These are phyloP conservation scores for Miichthys miiuy DNA, from an alignment of 2,797 vertebrate genomes.

Conservation along the genomic window DNA sequence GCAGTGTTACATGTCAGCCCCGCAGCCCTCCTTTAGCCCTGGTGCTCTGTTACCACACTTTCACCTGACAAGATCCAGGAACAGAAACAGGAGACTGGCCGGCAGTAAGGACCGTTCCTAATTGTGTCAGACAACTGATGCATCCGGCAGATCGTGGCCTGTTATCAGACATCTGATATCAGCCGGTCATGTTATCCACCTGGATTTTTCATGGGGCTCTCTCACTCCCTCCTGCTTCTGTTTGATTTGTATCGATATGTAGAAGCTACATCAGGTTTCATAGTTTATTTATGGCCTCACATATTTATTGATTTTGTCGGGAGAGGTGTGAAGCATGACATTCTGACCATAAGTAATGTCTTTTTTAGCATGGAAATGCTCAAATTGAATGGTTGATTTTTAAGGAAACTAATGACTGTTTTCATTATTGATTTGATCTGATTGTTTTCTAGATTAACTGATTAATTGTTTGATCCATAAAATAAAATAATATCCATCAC, in stretches of 20 bases:
- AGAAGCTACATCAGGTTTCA: background rate
- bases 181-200: conserved; percentile 6
- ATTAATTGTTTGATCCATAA: too few species aligned
- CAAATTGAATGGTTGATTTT: background rate
- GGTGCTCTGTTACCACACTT: conserved; percentile 71
- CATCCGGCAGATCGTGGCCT: conserved; percentile 37
- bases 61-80: conserved; percentile 51
- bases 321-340: background rate
- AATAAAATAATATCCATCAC: too few species aligned
- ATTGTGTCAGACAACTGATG: conserved; percentile 54
- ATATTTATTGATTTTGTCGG: background rate
- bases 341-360: background rate
- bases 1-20: conserved; percentile 28
- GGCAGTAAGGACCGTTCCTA: conserved; percentile 27
- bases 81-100: conserved; percentile 55
- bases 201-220: conserved; percentile 1
- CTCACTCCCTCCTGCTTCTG: background rate
- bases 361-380: background rate
- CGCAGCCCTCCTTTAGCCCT: conserved; percentile 23
- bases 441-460: too few species aligned
- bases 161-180: conserved; percentile 33
- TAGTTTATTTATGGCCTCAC: background rate
- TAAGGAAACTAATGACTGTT: too few species aligned
- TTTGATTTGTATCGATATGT: background rate
- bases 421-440: too few species aligned